Evolutionary conservation across 2,888 invertebrate genomes (phyloP).

Genomic region (Mongoloraphidia duomilia): DNA sequence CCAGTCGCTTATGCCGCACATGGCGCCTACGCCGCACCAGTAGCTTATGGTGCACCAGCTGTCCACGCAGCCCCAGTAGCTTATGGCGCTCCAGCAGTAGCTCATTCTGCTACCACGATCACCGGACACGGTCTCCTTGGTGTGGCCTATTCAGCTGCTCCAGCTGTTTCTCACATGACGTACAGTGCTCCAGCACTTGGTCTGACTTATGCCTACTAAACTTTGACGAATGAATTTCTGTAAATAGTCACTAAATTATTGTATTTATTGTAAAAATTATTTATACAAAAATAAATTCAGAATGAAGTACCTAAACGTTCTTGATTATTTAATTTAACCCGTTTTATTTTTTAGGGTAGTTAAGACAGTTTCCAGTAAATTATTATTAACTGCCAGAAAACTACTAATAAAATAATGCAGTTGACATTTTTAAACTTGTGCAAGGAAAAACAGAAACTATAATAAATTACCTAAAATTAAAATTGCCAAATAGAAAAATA

Average conservation of each 20-base stretch:
- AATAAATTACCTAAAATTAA: too few species aligned
- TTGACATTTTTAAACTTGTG: too few species aligned
- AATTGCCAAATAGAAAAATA: too few species aligned
- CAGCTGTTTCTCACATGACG: slow-evolving; percentile 42
- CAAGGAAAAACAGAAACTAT: too few species aligned
- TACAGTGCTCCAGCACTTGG: slow-evolving; percentile 24
- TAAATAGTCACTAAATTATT: not conserved
- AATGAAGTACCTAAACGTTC: not conserved
- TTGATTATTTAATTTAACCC: not conserved
- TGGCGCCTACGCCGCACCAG: slow-evolving; percentile 14
- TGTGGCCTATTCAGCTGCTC: slow-evolving; percentile 40
- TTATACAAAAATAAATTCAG: not conserved
- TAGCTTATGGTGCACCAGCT: slow-evolving; percentile 22
- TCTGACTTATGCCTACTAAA: slow-evolving; percentile 11
- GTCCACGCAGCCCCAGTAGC: slow-evolving; percentile 10
- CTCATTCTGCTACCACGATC: slow-evolving; percentile 3
- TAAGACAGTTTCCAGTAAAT: not conserved
- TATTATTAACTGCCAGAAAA: too few species aligned
- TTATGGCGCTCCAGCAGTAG: slow-evolving; percentile 11
- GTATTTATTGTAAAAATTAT: not conserved
- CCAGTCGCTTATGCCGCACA: slow-evolving; percentile 10
- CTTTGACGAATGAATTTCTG: not conserved
- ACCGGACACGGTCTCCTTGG: slow-evolving; percentile 30
- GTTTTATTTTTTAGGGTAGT: not conserved
- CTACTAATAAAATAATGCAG: too few species aligned